Conservation (phyloP, 1,140 invertebrate genomes). For the Sesamia nonagrioides region DNA sequence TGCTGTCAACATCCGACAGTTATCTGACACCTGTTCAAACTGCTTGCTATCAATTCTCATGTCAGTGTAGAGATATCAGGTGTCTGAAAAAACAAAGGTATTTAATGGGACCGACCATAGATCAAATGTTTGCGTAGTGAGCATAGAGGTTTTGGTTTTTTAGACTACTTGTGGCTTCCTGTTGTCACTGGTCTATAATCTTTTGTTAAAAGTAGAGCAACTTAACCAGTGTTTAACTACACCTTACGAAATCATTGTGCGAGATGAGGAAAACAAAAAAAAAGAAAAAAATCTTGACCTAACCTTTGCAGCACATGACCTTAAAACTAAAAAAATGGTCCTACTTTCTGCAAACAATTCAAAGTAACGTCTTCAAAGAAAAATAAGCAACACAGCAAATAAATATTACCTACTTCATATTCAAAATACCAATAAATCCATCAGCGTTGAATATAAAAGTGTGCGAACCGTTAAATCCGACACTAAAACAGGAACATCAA, state of each 20-base stretch:
- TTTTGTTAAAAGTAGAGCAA: not conserved
- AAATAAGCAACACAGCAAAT: too few species aligned
- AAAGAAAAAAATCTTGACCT: too few species aligned
- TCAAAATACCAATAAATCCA: too few species aligned
- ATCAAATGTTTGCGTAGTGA: constrained; percentile 45
- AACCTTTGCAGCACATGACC: too few species aligned
- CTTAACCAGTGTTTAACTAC: not conserved
- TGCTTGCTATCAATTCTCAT: constrained; percentile 26
- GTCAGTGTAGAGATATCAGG: constrained; percentile 46
- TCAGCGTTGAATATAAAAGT: too few species aligned
- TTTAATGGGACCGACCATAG: constrained; percentile 51
- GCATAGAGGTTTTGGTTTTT: constrained; percentile 49
- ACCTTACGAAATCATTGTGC: too few species aligned
- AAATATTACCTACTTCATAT: too few species aligned
- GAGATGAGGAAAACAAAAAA: not conserved
- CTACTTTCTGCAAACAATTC: too few species aligned
- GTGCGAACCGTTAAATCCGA: too few species aligned
- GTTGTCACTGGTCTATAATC: not conserved
- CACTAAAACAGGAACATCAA: not conserved
- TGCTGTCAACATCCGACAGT: not conserved
- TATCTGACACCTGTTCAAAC: constrained; percentile 27
- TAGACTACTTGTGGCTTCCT: constrained; percentile 61
- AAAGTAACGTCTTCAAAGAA: not conserved
- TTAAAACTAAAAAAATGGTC: too few species aligned
- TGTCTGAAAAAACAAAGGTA: constrained; percentile 52